Base-by-base conservation (phyloP, 2,113 vertebrate species). In the Passerina amoena region DNA sequence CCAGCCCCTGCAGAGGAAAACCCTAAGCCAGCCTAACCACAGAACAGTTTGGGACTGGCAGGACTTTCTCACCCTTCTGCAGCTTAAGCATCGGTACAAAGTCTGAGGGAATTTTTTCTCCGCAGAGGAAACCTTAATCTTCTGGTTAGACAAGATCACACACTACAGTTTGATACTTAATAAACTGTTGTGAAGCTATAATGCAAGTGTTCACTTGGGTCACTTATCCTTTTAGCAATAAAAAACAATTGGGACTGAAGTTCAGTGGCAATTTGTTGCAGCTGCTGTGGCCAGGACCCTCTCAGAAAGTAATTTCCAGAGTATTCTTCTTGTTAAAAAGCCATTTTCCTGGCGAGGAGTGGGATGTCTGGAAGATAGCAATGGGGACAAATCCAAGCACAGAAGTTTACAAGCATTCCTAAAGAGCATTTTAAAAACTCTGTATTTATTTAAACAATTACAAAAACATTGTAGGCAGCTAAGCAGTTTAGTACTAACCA, bases 311-410 rank as follows among this genome's bases (percentile, higher is more conserved):
- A 88, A 97, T 94, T 96, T 97, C 54, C 92, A 95, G 92, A 97
- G 83, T 84, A 95, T 93, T 97, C 96, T 96, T 96, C 93, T 97
- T 93, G 92, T 97, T 98, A 98, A 97, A 97, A 98, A 97, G 47
- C 53, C 81, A 97, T 97, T 98, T 96, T 86, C 95, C 97, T 95
- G 78, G 83, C 44, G 10, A 95, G 60, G 51, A 95, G 45, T 87
- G 89, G 84, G 95, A 65, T 92, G 81, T 94, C 95, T 95, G 94
- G 82, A 97, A 97, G 96, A 97, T 91, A 97, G 87, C 85, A 97
- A 71, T 10, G 3, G 15, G 63, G 76, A 90, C 33, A 96, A 96
- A 96, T 54, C 75, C 82, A 96, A 96, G 82, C 57, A 66, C 86
- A 73, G 73, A 96, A 95, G 73, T 95, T 92, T 94, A 96, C 57